Base-by-base conservation (phyloP, 2,888 invertebrate species). In the Cabera pusaria region DNA sequence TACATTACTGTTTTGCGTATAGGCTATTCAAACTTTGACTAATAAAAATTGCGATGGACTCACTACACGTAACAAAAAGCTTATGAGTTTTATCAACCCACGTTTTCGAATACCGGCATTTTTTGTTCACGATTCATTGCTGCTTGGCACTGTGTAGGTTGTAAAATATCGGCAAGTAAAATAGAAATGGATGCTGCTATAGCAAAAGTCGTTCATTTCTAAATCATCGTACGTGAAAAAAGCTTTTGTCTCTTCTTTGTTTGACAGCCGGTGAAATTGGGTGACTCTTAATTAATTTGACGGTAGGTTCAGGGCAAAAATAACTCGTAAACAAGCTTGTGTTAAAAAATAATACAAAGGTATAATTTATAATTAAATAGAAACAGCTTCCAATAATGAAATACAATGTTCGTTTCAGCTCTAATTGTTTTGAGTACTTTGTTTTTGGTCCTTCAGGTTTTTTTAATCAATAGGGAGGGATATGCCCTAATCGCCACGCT, bases 231-330 rank as follows among this genome's bases (percentile, higher is more conserved):
- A 65, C 61, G 50, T 48, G 27, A 35, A 52, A 52, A 59, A 63
- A 62, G 57, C 57, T 61, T 70, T 68, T 66, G 65, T 69, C 68
- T 64, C 64, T 69, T 62, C 62, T 62, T 64, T 70, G 67, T 62
- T 68, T 73, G 77, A 75, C 76, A 77, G 67, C 54, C 64, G 68
- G 71, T 72, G 59, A 79, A 80, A 80, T 80, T 78, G 71, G 71
- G 64, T 71, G 70, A 73, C 75, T 74, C 68, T 65, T 71, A 75
- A 79, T 79, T 75, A 77, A 75, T 75, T 66, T 59, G 59, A 47
- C 45, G 51, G n/a, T n/a, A n/a, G n/a, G n/a, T n/a, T n/a, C n/a
- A n/a, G n/a, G n/a, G n/a, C n/a, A n/a, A n/a, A n/a, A n/a, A n/a
- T n/a, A n/a, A n/a, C n/a, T n/a, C n/a, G n/a, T n/a, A n/a, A n/a